Percentiles rank a stretch among this genome's conserved stretches.
These are phyloP conservation scores for Zaprionus taronus DNA, from an alignment of 1,140 invertebrate genomes.

Conservation along the genomic window DNA sequence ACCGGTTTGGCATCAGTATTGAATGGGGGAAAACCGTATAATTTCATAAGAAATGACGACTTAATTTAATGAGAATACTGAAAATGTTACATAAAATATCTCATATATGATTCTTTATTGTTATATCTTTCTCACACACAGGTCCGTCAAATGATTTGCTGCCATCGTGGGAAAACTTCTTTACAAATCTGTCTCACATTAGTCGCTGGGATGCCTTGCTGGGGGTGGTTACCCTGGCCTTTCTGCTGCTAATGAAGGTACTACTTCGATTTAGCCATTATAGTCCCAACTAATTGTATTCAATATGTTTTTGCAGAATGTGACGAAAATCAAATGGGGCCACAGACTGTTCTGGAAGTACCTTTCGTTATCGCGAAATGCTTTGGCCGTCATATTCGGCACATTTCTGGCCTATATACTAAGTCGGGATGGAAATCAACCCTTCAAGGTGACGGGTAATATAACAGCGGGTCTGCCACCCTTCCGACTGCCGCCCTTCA, in stretches of 20 bases:
- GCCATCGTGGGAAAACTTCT: slow-evolving; percentile 86
- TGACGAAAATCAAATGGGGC: slow-evolving; percentile 85
- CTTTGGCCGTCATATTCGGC: slow-evolving; percentile 90
- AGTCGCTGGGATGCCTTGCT: slow-evolving; percentile 86
- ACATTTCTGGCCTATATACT: slow-evolving; percentile 88
- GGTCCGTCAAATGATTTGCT: slow-evolving; percentile 86
- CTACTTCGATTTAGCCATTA: neutral
- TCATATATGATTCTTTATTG: neutral
- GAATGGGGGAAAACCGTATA: neutral
- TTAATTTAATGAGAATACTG: neutral
- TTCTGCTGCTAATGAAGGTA: slow-evolving; percentile 87
- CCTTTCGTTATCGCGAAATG: slow-evolving; percentile 92
- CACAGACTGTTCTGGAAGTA: slow-evolving; percentile 90
- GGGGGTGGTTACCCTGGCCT: slow-evolving; percentile 86
- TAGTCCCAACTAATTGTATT: neutral
- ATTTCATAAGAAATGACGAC: neutral
- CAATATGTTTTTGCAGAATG: slow-evolving; percentile 87
- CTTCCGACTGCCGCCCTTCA: slow-evolving; percentile 88
- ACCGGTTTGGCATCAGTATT: neutral
- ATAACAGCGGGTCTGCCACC: slow-evolving; percentile 88
- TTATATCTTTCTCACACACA: slow-evolving; percentile 14
- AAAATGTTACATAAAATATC: neutral
- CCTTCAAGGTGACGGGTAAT: slow-evolving; percentile 88
- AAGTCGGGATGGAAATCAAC: slow-evolving; percentile 85
- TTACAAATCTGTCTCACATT: slow-evolving; percentile 84